Evolutionary conservation across 23 tunicate genomes (phyloP).

Genomic region (Diplosoma virens): DNA sequence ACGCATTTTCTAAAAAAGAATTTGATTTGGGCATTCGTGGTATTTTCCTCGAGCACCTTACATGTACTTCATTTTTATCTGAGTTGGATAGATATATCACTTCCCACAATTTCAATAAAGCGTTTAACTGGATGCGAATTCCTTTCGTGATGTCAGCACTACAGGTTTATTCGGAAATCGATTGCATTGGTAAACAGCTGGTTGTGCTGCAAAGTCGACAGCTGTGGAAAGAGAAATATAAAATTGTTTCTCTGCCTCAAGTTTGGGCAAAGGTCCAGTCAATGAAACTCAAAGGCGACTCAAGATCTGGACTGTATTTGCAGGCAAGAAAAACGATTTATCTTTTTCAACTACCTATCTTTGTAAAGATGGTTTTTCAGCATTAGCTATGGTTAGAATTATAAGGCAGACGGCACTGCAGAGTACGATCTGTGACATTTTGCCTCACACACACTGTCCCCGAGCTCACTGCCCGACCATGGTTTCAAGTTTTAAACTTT

Average conservation of each 20-base stretch:
- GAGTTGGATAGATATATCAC: slow-evolving; percentile 38
- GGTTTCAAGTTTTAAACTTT: too few relatives aligned
- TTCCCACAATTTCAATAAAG: slow-evolving; percentile 37
- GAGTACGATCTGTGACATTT: too few relatives aligned
- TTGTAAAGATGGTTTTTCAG: too few relatives aligned
- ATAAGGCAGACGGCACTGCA: too few relatives aligned
- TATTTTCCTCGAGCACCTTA: slow-evolving; percentile 44
- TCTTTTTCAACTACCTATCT: slow-evolving; percentile 28
- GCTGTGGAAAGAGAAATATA: slow-evolving; percentile 35
- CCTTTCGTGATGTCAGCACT: slow-evolving; percentile 35
- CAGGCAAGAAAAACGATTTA: slow-evolving; percentile 29
- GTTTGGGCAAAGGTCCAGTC: slow-evolving; percentile 31
- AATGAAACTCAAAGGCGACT: slow-evolving; percentile 11
- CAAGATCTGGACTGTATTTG: slow-evolving; percentile 26
- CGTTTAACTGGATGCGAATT: slow-evolving; percentile 33
- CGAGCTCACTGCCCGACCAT: too few relatives aligned
- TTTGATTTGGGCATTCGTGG: too few relatives aligned
- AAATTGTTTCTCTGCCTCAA: slow-evolving; percentile 33
- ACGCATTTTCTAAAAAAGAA: slow-evolving; percentile 12
- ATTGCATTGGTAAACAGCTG: slow-evolving; percentile 32
- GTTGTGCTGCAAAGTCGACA: slow-evolving; percentile 37
- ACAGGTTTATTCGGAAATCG: slow-evolving; percentile 28
- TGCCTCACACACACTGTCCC: too few relatives aligned
- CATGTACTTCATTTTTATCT: slow-evolving; percentile 20
- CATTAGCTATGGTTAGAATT: too few relatives aligned